phyloP scores from a whole-genome alignment of 2,888 invertebrate species.

The Melikaiella ostensackeni region DNA sequence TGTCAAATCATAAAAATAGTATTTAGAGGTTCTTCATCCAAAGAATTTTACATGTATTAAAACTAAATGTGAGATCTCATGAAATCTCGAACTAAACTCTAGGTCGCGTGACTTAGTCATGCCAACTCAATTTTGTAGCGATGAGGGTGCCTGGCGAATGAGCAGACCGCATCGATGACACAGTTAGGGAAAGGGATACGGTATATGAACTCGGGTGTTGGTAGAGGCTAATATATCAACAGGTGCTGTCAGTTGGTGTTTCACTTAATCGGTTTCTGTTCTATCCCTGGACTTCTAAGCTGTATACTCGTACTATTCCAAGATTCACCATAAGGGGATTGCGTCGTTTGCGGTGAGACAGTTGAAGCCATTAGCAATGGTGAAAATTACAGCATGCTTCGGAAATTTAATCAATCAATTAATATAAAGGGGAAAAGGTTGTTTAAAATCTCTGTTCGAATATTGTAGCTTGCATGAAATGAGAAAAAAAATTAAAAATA shows the following conservation, averaged over 20 bases:
- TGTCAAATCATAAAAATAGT: not conserved
- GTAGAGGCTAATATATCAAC: conserved; percentile 65
- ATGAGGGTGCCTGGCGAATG: not conserved
- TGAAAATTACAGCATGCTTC: not conserved
- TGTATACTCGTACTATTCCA: not conserved
- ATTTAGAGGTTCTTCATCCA: not conserved
- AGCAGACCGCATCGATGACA: not conserved
- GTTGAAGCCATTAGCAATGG: not conserved
- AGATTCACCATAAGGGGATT: not conserved
- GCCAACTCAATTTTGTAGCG: not conserved
- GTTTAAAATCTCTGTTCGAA: not conserved
- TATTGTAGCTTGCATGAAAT: not conserved
- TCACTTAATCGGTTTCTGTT: conserved; percentile 67
- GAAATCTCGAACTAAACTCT: not conserved
- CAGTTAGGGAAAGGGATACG: not conserved
- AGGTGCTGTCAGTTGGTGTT: conserved; percentile 70
- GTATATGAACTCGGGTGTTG: not conserved
- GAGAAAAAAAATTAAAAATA: not conserved
- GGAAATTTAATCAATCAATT: not conserved
- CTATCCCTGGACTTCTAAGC: not conserved
- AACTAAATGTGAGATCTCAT: not conserved
- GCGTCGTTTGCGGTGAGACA: not conserved
- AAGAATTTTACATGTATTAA: not conserved
- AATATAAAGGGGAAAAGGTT: not conserved
- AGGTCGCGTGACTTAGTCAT: not conserved